Evolutionary conservation across 2,888 invertebrate genomes (phyloP), one percentile per base, ranked within the genome.

Genomic region (Cephus nigrinus): DNA sequence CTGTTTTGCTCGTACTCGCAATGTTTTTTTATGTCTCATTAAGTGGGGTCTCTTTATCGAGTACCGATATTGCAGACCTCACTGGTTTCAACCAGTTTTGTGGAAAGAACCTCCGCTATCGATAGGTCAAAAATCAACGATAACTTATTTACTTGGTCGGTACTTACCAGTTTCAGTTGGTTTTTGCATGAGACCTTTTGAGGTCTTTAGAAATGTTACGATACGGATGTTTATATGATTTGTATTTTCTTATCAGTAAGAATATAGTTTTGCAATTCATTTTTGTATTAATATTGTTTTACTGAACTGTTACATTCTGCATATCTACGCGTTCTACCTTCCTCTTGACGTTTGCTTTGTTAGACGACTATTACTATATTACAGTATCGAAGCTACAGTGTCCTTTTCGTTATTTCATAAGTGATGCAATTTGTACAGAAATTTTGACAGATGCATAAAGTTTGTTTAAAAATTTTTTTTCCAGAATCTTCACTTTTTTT

Each of bases 101-200:
- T 75, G 31, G 11, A 72, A 74, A 81, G 32, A 55, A 68, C 36
- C 78, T 55, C 55, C 30, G 76, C 32, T 74, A 74, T 77, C 71
- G 34, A 34, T 68, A 73, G 80, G 76, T 81, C 79, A 72, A 33
- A 75, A 83, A 77, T 79, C 79, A 75, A 40, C 30, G 83, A 82
- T 82, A 82, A 80, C 35, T 68, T 75, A 73, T 81, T 83, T 80
- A 76, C 75, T 74, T 75, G 68, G 15, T 75, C 23, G 15, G 55
- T 12, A n/a, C 4, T 35, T 80, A 77, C 84, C 80, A 77, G 84
- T 82, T 83, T 12, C 9, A 78, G 71, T 73, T 77, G 31, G 82
- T 78, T 80, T 80, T 71, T 69, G 30, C 55, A 55, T 55, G 55
- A 23, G 33, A 71, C 33, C 33, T 32, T 33, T 32, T 15, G 31